A percentile compares a stretch with the other conserved stretches of the same genome.
phyloP scores from a whole-genome alignment of 2,797 vertebrate genomes.

The Pangasius sanitwongsei region DNA sequence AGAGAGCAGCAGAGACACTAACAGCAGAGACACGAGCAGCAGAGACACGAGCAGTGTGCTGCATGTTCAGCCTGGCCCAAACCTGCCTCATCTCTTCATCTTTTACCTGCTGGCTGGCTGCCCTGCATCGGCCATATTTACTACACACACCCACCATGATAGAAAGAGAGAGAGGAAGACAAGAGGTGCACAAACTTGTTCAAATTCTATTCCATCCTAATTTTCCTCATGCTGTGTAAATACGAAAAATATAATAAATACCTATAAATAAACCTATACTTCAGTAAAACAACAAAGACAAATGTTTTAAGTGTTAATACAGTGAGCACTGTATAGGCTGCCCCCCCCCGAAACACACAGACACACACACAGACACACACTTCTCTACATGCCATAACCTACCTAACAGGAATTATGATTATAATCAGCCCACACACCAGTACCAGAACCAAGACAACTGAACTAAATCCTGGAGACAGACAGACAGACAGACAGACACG shows the following conservation, averaged over 20 bases:
- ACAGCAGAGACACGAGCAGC: background rate
- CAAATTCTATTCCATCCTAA: background rate
- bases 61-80: conserved; percentile 73
- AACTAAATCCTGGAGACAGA: background rate
- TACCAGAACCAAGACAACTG: conserved; percentile 21
- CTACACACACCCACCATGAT: background rate
- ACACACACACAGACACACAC: background rate
- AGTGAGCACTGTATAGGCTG: background rate
- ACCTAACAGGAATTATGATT: conserved; percentile 43
- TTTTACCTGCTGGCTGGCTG: conserved; percentile 35
- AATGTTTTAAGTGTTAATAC: background rate
- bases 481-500: background rate
- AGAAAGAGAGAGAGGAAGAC: background rate
- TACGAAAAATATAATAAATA: background rate
- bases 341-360: background rate
- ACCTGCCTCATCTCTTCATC: conserved; percentile 66
- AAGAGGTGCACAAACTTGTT: background rate
- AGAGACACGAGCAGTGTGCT: conserved; percentile 4
- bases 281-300: background rate
- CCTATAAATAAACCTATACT: background rate
- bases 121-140: conserved; percentile 1
- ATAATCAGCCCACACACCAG: conserved; percentile 49
- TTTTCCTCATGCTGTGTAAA: background rate
- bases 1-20: conserved; percentile 50
- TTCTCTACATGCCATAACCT: conserved; percentile 5